These are phyloP conservation scores for Antennarius maculatus DNA, from an alignment of 2,797 vertebrate genomes.

Conservation along the genomic window DNA sequence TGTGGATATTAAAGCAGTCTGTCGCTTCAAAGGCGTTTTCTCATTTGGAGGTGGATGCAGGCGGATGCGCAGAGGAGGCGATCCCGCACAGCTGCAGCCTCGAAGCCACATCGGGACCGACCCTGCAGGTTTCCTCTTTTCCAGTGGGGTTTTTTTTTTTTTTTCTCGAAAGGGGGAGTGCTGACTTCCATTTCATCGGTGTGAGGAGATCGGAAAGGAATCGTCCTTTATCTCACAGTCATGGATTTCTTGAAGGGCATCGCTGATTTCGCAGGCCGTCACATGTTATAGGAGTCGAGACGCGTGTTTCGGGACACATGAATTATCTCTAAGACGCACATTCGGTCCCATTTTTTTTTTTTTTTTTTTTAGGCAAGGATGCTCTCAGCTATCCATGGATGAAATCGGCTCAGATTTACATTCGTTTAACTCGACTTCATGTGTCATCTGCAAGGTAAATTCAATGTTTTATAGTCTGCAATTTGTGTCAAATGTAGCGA, in stretches of 20 bases:
- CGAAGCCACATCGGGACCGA: slow-evolving; percentile 58
- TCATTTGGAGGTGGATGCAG: slow-evolving; percentile 75
- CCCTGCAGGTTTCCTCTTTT: slow-evolving; percentile 37
- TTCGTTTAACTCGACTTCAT: slow-evolving; percentile 72
- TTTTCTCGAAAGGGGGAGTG: slow-evolving; percentile 29
- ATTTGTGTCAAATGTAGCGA: slow-evolving; percentile 18
- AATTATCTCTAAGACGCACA: slow-evolving; percentile 53
- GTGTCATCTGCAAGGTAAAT: slow-evolving; percentile 82
- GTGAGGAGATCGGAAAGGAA: slow-evolving; percentile 34
- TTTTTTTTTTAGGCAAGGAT: slow-evolving; percentile 49
- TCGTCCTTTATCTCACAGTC: slow-evolving; percentile 51
- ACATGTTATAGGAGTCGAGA: slow-evolving; percentile 61
- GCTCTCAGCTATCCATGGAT: slow-evolving; percentile 52
- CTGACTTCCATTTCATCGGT: slow-evolving; percentile 47
- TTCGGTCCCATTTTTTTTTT: slow-evolving; percentile 61
- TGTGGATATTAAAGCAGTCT: slow-evolving; percentile 56
- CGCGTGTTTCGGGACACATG: slow-evolving; percentile 77
- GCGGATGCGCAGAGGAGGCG: slow-evolving; percentile 83
- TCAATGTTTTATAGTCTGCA: slow-evolving; percentile 27
- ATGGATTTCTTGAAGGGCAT: slow-evolving; percentile 80
- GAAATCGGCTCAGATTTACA: slow-evolving; percentile 52
- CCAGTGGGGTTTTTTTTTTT: too few relatives aligned
- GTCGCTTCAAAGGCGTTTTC: slow-evolving; percentile 83
- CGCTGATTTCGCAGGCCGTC: slow-evolving; percentile 67
- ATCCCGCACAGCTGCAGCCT: slow-evolving; percentile 71